A percentile compares a stretch with the other conserved stretches of the same genome.
phyloP scores from a whole-genome alignment of 2,888 invertebrate genomes.

The Melipona bicolor region DNA sequence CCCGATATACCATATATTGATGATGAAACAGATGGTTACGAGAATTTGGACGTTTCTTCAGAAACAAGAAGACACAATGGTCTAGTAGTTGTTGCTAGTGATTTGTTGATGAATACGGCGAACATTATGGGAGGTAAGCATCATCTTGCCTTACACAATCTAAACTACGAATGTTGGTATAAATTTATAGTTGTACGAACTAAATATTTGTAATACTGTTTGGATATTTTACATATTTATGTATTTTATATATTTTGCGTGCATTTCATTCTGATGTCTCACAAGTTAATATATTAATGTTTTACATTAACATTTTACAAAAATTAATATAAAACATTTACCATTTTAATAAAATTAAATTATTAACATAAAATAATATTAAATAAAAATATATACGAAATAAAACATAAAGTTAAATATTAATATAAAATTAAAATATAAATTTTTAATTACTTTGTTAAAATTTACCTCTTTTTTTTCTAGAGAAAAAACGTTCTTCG shows the following conservation, averaged over 20 bases:
- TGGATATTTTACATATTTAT: no score
- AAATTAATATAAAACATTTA: no score
- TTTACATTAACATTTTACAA: no score
- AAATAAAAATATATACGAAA: neutral
- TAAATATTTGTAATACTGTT: no score
- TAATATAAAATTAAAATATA: neutral
- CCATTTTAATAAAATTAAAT: no score
- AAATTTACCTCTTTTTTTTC: neutral
- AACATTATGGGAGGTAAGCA: constrained; percentile 60
- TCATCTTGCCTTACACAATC: no score
- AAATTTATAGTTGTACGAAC: neutral
- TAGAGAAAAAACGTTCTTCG: constrained; percentile 54
- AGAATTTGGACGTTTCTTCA: constrained; percentile 72
- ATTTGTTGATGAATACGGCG: constrained; percentile 70
- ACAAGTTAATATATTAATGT: no score
- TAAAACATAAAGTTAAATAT: neutral
- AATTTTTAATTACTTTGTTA: neutral
- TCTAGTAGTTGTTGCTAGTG: constrained; percentile 78
- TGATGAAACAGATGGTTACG: constrained; percentile 64
- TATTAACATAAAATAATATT: no score
- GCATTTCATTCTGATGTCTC: no score
- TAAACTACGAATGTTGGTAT: neutral
- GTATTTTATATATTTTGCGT: no score
- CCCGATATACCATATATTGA: constrained; percentile 79
- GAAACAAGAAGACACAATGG: constrained; percentile 79